Evolutionary conservation across 2,797 vertebrate species (phyloP).

Genomic region (Channallabes apus): DNA sequence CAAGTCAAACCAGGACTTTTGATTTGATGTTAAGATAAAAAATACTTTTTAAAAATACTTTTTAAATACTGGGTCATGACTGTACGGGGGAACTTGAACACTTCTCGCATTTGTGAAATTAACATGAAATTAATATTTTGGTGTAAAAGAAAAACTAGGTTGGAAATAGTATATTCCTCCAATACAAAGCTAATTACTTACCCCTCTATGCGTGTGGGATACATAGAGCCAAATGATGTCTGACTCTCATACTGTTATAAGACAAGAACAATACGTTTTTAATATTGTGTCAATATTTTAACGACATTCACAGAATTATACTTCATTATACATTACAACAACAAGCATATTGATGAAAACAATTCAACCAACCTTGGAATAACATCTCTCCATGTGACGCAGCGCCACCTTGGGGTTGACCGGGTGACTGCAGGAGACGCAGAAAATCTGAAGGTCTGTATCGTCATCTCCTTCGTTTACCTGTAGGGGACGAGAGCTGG

Average conservation of each 20-base stretch:
- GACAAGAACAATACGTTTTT: not conserved
- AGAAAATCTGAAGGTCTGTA: slow-evolving; percentile 91
- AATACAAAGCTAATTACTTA: slow-evolving; percentile 63
- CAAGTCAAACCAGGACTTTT: no score
- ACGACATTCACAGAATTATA: not conserved
- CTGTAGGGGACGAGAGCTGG: slow-evolving; percentile 61
- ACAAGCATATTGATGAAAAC: no score
- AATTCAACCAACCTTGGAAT: slow-evolving; percentile 79
- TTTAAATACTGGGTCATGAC: no score
- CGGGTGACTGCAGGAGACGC: slow-evolving; percentile 90
- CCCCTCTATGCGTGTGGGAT: slow-evolving; percentile 92
- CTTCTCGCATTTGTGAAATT: no score
- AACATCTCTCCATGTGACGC: slow-evolving; percentile 91
- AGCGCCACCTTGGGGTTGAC: slow-evolving; percentile 89
- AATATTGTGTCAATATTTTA: no score
- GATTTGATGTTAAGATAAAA: no score
- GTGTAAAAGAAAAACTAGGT: no score
- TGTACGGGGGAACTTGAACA: no score
- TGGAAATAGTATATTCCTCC: no score
- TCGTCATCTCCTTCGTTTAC: slow-evolving; percentile 88
- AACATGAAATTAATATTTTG: no score
- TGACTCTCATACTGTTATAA: slow-evolving; percentile 86
- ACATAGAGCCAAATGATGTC: slow-evolving; percentile 94
- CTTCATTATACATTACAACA: not conserved
- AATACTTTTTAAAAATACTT: no score